These are phyloP conservation scores for Ips nitidus DNA, from an alignment of 1,140 invertebrate species.

Conservation along the genomic window DNA sequence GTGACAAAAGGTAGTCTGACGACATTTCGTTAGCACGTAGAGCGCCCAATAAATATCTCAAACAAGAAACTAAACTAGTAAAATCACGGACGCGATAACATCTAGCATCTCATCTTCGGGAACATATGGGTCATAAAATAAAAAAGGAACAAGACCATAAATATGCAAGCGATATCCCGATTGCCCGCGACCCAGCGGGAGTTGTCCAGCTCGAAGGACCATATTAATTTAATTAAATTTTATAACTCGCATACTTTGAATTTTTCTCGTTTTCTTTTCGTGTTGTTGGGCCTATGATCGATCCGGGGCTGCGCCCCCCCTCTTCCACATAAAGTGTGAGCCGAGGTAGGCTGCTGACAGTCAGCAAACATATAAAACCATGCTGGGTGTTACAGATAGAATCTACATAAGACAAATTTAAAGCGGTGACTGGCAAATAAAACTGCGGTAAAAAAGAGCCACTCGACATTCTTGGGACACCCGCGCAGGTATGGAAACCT, in stretches of 20 bases:
- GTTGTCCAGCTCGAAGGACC: slow-evolving; percentile 25
- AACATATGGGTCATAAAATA: slow-evolving; percentile 34
- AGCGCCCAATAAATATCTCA: slow-evolving; percentile 28
- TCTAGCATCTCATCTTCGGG: slow-evolving; percentile 32
- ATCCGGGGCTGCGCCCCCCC: not conserved
- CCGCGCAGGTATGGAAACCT: slow-evolving; percentile 9
- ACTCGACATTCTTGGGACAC: slow-evolving; percentile 22
- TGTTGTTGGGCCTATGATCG: not conserved
- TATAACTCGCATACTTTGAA: slow-evolving; percentile 36
- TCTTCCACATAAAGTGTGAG: no score
- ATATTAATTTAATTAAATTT: slow-evolving; percentile 39
- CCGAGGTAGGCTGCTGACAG: no score
- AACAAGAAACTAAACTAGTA: slow-evolving; percentile 36
- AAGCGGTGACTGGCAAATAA: slow-evolving; percentile 26
- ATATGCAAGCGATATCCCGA: slow-evolving; percentile 37
- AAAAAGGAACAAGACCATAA: slow-evolving; percentile 30
- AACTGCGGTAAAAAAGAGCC: slow-evolving; percentile 19
- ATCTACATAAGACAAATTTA: slow-evolving; percentile 25
- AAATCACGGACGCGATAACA: slow-evolving; percentile 35
- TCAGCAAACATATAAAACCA: not conserved
- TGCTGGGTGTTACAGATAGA: slow-evolving; percentile 11
- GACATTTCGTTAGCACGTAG: not conserved
- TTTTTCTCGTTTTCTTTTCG: slow-evolving; percentile 12
- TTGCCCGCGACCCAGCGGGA: slow-evolving; percentile 28
- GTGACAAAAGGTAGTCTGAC: no score